Percentiles rank a stretch among this genome's conserved stretches.
phyloP scores from a whole-genome alignment of 2,797 vertebrate species.

The Margarornis squamiger region DNA sequence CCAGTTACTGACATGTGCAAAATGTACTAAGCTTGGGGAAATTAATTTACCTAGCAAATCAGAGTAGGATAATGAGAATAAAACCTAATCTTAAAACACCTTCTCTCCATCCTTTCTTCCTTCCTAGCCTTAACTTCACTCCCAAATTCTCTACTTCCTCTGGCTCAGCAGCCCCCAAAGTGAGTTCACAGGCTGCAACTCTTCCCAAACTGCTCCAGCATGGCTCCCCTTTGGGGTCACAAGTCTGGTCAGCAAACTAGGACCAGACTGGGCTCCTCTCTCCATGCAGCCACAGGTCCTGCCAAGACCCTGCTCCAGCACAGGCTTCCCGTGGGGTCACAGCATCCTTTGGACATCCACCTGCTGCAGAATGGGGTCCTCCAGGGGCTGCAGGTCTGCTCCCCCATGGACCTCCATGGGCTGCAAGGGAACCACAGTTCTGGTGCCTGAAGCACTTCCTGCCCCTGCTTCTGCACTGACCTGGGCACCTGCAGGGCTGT shows the following conservation, averaged over 20 bases:
- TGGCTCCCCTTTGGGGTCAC: rapidly evolving
- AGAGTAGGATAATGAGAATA: background rate
- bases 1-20: background rate
- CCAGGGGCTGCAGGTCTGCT: background rate
- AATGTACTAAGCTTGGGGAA: background rate
- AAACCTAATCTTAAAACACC: background rate
- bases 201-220: background rate
- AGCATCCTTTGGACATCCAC: too few species aligned
- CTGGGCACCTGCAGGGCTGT: rapidly evolving
- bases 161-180: rapidly evolving
- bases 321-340: rapidly evolving
- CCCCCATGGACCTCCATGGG: background rate
- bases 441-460: background rate
- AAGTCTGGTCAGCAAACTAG: background rate
- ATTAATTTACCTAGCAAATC: background rate
- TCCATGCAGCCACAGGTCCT: background rate
- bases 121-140: background rate
- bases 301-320: background rate
- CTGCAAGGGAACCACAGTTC: background rate
- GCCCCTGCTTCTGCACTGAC: background rate
- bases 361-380: background rate
- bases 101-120: rapidly evolving
- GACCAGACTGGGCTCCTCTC: too few species aligned
- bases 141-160: background rate
- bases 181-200: background rate